Conservation (phyloP, 2,797 vertebrate genomes). For the Pachyuromys duprasi region DNA sequence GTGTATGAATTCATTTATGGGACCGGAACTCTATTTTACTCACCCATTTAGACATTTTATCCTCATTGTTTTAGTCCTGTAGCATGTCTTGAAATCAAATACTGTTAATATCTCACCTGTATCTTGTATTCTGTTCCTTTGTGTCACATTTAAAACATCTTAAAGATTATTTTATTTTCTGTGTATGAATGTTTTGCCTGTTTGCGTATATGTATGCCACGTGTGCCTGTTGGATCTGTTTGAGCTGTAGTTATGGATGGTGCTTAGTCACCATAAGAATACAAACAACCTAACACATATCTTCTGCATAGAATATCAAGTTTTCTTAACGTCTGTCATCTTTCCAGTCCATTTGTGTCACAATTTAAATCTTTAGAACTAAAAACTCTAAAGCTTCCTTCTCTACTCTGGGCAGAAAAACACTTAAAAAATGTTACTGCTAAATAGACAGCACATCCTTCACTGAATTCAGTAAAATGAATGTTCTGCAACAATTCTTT, state of each 20-base stretch:
- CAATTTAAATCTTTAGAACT: neutral
- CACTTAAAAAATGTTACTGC: neutral
- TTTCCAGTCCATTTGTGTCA: neutral
- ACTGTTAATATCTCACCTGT: neutral
- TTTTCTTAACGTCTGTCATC: neutral
- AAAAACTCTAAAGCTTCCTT: neutral
- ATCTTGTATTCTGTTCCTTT: neutral
- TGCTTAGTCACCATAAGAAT: neutral
- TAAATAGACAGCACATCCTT: neutral
- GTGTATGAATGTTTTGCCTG: neutral
- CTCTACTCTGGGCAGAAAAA: neutral
- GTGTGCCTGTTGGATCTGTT: neutral
- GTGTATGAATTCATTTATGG: neutral
- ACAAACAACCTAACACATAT: neutral
- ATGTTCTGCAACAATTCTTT: neutral
- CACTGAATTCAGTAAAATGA: neutral
- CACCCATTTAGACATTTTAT: neutral
- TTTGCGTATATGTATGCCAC: neutral
- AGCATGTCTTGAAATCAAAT: neutral
- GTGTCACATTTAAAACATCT: neutral
- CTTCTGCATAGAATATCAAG: neutral
- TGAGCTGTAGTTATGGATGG: neutral
- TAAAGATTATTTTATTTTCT: neutral
- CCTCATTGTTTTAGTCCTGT: neutral
- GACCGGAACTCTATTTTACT: neutral